phyloP scores from a whole-genome alignment of 2,888 invertebrate species.

The Eupithecia abbreviata region DNA sequence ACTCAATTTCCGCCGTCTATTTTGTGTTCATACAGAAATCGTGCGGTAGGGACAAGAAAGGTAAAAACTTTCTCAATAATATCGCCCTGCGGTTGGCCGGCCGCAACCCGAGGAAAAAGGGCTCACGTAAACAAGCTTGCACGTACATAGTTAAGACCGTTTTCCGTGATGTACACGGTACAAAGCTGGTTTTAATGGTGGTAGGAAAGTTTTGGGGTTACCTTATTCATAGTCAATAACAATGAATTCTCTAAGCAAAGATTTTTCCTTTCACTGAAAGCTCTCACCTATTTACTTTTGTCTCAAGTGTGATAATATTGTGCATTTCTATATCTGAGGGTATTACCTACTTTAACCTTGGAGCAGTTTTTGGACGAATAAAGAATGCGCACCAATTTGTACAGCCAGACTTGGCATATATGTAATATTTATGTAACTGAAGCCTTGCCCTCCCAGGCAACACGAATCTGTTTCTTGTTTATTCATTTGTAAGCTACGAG shows the following conservation, averaged over 20 bases:
- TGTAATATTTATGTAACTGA: slow-evolving; percentile 39
- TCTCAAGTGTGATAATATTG: neutral
- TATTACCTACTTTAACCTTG: neutral
- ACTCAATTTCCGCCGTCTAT: slow-evolving; percentile 67
- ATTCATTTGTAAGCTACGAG: slow-evolving; percentile 2
- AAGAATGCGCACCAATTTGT: slow-evolving; percentile 40
- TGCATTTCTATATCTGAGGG: neutral
- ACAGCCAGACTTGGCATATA: slow-evolving; percentile 32
- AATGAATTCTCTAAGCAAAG: neutral
- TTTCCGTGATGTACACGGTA: slow-evolving; percentile 41
- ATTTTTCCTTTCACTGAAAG: neutral
- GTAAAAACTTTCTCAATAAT: slow-evolving; percentile 66
- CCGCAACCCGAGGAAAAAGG: slow-evolving; percentile 46
- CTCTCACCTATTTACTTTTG: neutral
- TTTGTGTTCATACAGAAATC: slow-evolving; percentile 54
- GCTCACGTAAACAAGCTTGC: slow-evolving; percentile 53
- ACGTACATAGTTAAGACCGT: slow-evolving; percentile 61
- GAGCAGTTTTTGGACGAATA: neutral
- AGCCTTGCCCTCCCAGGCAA: slow-evolving; percentile 10
- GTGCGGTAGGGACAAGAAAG: slow-evolving; percentile 44
- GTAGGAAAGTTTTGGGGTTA: slow-evolving; percentile 21
- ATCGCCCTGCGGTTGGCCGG: slow-evolving; percentile 45
- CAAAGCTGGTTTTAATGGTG: slow-evolving; percentile 48
- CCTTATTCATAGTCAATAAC: slow-evolving; percentile 14
- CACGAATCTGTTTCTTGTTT: slow-evolving; percentile 15